These are phyloP conservation scores for Drosophila nebulosa DNA, from an alignment of 1,140 invertebrate species.

Conservation along the genomic window DNA sequence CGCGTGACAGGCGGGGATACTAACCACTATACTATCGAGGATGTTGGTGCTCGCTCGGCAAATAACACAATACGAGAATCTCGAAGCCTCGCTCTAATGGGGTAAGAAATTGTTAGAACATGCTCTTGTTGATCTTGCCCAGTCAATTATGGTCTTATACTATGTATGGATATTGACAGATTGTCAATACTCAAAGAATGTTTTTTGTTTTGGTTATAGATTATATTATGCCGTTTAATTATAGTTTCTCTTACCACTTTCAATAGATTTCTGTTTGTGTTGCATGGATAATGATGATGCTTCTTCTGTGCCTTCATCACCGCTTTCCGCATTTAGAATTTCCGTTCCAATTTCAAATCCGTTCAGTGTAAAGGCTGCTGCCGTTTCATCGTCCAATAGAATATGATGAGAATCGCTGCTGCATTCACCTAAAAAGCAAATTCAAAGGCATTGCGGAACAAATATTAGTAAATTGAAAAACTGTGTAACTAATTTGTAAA, in stretches of 20 bases:
- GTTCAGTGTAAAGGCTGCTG: slow-evolving; percentile 35
- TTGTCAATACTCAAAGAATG: too few species aligned
- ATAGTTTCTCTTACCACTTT: slow-evolving; percentile 51
- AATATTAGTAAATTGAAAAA: slow-evolving; percentile 54
- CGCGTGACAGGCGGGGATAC: slow-evolving; percentile 83
- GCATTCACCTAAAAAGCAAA: slow-evolving; percentile 53
- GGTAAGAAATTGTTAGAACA: too few species aligned
- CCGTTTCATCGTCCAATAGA: slow-evolving; percentile 29
- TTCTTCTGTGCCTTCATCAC: background rate
- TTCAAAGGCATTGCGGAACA: slow-evolving; percentile 10
- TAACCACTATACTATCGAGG: slow-evolving; percentile 82
- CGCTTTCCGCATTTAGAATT: slow-evolving; percentile 1
- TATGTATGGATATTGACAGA: too few species aligned
- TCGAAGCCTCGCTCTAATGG: too few species aligned
- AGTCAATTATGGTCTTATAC: too few species aligned
- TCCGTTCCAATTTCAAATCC: slow-evolving; percentile 33
- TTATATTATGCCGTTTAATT: background rate
- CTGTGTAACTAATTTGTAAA: slow-evolving; percentile 48
- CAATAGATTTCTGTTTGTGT: slow-evolving; percentile 12
- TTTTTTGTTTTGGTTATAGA: too few species aligned
- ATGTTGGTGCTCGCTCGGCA: too few species aligned
- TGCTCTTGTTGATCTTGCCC: background rate
- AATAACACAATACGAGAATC: too few species aligned
- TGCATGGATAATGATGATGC: slow-evolving; percentile 1
- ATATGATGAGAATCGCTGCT: slow-evolving; percentile 24